Percentiles rank a stretch among this genome's conserved stretches.
Evolutionary conservation across 2,113 vertebrate genomes (phyloP).

Genomic region (Thomomys bottae): DNA sequence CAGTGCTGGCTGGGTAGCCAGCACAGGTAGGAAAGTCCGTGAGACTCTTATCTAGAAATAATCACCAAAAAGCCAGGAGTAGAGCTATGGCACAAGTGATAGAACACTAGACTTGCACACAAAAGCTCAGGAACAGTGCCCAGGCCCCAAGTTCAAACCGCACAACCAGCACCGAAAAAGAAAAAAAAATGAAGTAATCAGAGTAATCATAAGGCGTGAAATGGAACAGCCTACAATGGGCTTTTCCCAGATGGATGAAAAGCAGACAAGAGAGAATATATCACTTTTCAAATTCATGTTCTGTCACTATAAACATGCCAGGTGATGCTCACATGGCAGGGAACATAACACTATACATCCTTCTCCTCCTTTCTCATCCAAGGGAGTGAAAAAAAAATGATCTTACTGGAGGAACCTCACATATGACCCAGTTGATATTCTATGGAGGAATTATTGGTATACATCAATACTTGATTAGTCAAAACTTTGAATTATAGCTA

Average conservation of each 20-base stretch:
- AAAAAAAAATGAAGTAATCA: neutral
- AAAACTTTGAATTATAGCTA: neutral
- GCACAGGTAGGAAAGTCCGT: no score
- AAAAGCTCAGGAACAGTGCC: no score
- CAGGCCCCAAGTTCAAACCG: no score
- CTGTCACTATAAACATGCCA: neutral
- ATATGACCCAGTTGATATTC: constrained; percentile 12
- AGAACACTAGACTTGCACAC: no score
- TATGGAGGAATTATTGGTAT: constrained; percentile 47
- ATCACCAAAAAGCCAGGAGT: no score
- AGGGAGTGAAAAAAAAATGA: neutral
- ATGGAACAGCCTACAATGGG: neutral
- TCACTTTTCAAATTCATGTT: neutral
- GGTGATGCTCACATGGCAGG: neutral
- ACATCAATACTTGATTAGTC: constrained; percentile 1
- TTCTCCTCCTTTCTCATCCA: neutral
- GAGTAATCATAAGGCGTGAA: neutral
- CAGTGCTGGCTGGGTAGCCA: no score
- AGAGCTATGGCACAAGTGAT: no score
- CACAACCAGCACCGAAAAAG: no score
- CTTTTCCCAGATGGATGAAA: neutral
- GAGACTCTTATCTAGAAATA: no score
- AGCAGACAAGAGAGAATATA: neutral
- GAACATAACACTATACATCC: neutral
- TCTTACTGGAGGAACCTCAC: constrained; percentile 34